phyloP scores from a whole-genome alignment of 2,113 vertebrate genomes.

The Lucifuga dentata region DNA sequence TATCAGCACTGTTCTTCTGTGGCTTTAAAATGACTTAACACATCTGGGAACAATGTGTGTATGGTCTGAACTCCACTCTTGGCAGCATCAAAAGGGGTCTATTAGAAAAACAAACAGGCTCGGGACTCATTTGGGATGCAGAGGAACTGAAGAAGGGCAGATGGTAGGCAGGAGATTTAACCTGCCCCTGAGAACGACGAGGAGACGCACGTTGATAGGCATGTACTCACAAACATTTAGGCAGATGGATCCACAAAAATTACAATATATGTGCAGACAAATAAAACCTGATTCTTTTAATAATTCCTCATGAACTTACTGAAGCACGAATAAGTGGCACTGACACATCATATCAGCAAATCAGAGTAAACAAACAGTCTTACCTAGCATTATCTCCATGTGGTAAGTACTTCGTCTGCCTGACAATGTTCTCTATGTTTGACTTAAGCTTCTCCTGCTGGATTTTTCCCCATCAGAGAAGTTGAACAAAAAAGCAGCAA shows the following conservation, averaged over 20 bases:
- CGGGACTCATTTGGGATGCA: constrained; percentile 53
- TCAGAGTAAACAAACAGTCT: constrained; percentile 45
- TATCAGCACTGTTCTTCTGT: constrained; percentile 64
- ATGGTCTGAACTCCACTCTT: constrained; percentile 53
- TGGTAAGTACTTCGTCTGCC: constrained; percentile 52
- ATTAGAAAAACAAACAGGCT: constrained; percentile 70
- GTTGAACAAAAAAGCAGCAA: constrained; percentile 53
- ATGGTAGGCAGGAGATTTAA: constrained; percentile 60
- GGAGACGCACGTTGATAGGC: constrained; percentile 25
- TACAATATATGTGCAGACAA: not conserved
- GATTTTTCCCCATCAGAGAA: constrained; percentile 59
- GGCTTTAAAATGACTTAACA: constrained; percentile 71
- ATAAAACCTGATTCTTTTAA: not conserved
- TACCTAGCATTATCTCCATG: constrained; percentile 77
- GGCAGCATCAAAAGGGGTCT: constrained; percentile 70
- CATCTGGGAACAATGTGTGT: constrained; percentile 54
- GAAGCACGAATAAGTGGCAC: constrained; percentile 1
- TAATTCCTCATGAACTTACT: not conserved
- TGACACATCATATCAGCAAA: not conserved
- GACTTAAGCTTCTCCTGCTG: constrained; percentile 34
- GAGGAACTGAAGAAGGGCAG: constrained; percentile 53
- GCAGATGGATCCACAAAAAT: constrained; percentile 17
- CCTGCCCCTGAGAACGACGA: constrained; percentile 63
- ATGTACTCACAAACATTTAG: constrained; percentile 12
- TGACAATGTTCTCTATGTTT: constrained; percentile 24